Evolutionary conservation across 2,113 vertebrate species (phyloP), one percentile per base, ranked within the genome.

Genomic region (Microcebus murinus): DNA sequence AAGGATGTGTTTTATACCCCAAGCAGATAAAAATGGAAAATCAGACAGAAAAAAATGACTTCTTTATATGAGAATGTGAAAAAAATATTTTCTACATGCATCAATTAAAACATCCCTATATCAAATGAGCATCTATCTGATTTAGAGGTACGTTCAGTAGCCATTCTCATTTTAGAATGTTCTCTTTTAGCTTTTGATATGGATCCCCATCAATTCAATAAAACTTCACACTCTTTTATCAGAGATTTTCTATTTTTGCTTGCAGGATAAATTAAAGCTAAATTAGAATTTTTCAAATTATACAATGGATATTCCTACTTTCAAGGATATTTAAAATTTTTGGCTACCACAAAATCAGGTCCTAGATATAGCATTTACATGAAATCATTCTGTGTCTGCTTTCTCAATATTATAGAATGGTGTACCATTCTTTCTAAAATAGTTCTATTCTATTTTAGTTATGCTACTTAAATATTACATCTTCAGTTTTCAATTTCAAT

Each of bases 391-490:
- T 92, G 29, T 96, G 61, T 14, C 67, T 96, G 2, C n/a, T 90
- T 84, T 91, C 48, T 94, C 36, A 77, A 79, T 90, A 79, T 88
- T 77, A 70, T 50, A 94, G 39, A 85, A 90, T 81, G 29, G 1
- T 81, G 81, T 65, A 90, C 20, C 73, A 90, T 91, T 23, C 94
- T 93, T 95, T 91, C 77, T 86, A 91, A 95, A 79, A 85, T 61
- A 89, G 15, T 95, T 82, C 29, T 85, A 88, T 90, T 79, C 45
- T 96, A 84, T 92, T 87, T 97, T 84, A 94, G 45, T 87, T 87
- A 57, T 94, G 68, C 55, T 79, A 82, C 36, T 93, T 96, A 95
- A 95, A 95, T 88, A 94, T 92, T 95, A 80, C 71, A 67, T 85
- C 21, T 95, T 94, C 21, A 82, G n/a, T 4, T 96, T 96, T 96